A percentile compares a stretch with the other conserved stretches of the same genome.
These are phyloP conservation scores for Gadopsis bispinosus DNA, from an alignment of 2,797 vertebrate genomes.

Conservation along the genomic window DNA sequence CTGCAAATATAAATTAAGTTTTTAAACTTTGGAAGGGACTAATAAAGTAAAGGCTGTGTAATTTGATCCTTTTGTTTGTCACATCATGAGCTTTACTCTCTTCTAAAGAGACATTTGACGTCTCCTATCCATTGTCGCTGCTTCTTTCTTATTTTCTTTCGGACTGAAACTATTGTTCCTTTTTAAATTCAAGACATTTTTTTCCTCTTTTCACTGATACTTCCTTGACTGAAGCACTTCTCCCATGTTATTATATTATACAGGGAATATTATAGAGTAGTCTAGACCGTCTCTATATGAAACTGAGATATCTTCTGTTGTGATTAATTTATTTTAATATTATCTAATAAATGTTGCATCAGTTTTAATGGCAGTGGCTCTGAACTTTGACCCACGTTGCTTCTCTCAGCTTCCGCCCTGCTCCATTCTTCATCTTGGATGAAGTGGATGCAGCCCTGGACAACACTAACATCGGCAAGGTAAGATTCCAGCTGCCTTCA, in stretches of 20 bases:
- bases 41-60: neutral
- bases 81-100: constrained; percentile 9
- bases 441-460: constrained; percentile 97
- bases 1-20: neutral
- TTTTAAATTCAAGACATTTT: neutral
- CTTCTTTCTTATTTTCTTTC: neutral
- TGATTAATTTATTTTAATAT: no score
- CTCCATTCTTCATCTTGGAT: constrained; percentile 94
- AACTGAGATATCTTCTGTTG: no score
- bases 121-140: neutral
- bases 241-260: neutral
- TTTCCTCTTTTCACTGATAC: neutral
- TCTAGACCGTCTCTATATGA: no score
- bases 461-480: constrained; percentile 95
- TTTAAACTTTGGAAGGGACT: constrained; percentile 9
- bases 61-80: neutral
- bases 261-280: no score
- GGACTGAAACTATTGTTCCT: neutral
- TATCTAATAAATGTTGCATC: neutral
- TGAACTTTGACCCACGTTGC: neutral
- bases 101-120: neutral
- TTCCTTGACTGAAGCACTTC: neutral
- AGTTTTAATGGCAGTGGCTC: neutral
- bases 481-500: constrained; percentile 59
- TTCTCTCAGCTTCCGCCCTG: constrained; percentile 90